Evolutionary conservation across 37 sponge, comb jelly and placozoan genomes (phyloP).

Genomic region (Crambe crambe): DNA sequence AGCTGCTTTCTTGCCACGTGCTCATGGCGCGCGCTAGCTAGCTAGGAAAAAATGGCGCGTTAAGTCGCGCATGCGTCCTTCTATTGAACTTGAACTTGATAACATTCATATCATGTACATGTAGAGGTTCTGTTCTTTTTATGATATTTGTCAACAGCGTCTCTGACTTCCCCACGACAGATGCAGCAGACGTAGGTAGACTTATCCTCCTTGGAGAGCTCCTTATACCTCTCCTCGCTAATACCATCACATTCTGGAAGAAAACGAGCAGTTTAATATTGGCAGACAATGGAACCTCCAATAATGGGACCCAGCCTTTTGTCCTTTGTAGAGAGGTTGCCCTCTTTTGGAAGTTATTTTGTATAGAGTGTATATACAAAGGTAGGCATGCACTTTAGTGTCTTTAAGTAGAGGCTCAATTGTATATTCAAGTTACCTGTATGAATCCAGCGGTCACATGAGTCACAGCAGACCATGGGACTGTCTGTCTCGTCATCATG

Average conservation of each 20-base stretch:
- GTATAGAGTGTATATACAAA: neutral
- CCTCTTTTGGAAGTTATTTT: neutral
- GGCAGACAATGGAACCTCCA: neutral
- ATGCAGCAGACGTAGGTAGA: constrained; percentile 40
- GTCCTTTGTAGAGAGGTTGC: neutral
- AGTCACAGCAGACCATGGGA: constrained; percentile 76
- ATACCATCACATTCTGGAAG: constrained; percentile 37
- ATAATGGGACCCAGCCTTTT: neutral
- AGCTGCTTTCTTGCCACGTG: too few relatives aligned
- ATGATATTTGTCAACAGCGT: constrained; percentile 35
- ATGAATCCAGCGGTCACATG: constrained; percentile 79
- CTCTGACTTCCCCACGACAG: constrained; percentile 50
- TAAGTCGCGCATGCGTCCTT: too few relatives aligned
- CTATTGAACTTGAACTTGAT: too few relatives aligned
- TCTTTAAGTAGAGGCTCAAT: neutral
- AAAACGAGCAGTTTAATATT: neutral
- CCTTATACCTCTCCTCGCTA: constrained; percentile 23
- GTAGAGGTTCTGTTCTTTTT: too few relatives aligned
- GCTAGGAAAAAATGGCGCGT: too few relatives aligned
- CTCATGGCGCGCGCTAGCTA: too few relatives aligned
- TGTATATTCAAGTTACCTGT: constrained; percentile 36
- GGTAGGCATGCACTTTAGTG: neutral
- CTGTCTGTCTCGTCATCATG: constrained; percentile 59
- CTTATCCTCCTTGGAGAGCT: constrained; percentile 27
- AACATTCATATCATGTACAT: too few relatives aligned